These are phyloP conservation scores for Nematolebias whitei DNA, from an alignment of 2,113 vertebrate species.

Conservation along the genomic window DNA sequence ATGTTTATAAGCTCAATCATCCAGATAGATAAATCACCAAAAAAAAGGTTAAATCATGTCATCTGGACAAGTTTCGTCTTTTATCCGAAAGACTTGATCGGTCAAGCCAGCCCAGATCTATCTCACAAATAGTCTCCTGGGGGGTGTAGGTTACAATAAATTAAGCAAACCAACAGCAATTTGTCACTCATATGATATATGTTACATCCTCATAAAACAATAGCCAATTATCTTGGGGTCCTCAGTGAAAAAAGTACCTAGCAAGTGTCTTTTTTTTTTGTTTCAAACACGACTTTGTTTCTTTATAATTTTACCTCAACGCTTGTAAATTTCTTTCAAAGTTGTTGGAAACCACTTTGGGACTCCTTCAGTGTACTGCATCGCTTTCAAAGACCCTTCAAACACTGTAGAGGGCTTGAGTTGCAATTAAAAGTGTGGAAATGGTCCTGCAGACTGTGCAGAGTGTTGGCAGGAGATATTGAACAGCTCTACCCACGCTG, in stretches of 20 bases:
- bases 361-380: background rate
- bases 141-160: slow-evolving; percentile 1
- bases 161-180: background rate
- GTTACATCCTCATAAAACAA: background rate
- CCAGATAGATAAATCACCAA: too few species aligned
- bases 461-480: background rate
- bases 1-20: too few species aligned
- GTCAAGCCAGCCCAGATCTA: too few species aligned
- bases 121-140: too few species aligned
- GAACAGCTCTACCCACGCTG: slow-evolving; percentile 25
- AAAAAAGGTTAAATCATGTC: too few species aligned
- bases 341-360: background rate
- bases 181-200: background rate
- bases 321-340: background rate
- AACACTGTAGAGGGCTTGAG: too few species aligned
- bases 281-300: background rate
- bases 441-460: background rate
- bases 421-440: background rate
- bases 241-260: background rate
- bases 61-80: too few species aligned
- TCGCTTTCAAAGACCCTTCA: background rate
- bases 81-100: too few species aligned
- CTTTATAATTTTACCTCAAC: background rate
- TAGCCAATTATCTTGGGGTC: background rate
- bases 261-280: background rate